phyloP scores from a whole-genome alignment of 2,888 invertebrate genomes.

The Adelphocoris suturalis region DNA sequence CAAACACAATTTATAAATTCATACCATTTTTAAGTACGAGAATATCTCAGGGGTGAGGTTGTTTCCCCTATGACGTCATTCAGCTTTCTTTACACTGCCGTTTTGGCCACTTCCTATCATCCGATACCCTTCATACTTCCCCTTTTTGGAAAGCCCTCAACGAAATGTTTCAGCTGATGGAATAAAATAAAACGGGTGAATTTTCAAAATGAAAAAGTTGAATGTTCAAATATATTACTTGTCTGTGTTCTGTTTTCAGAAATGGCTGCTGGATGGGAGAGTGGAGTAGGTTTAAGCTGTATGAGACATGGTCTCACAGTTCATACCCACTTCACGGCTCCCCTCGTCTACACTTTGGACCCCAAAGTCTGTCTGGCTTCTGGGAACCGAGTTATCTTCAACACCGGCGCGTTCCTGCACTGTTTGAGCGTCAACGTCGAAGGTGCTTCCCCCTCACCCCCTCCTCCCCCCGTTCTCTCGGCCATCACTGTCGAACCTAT shows the following conservation, averaged over 20 bases:
- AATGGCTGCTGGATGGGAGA: conserved; percentile 81
- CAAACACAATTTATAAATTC: too few species aligned
- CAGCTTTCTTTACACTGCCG: too few species aligned
- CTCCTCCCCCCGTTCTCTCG: conserved; percentile 32
- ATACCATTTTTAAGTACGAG: too few species aligned
- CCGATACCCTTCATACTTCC: too few species aligned
- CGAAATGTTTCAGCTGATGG: too few species aligned
- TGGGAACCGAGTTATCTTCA: conserved; percentile 82
- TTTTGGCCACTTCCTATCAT: too few species aligned
- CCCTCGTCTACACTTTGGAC: conserved; percentile 88
- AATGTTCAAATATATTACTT: too few species aligned
- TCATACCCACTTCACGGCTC: conserved; percentile 94
- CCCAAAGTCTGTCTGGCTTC: conserved; percentile 79
- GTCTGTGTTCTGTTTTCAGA: conserved; percentile 77
- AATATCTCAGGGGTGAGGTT: too few species aligned
- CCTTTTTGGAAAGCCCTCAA: too few species aligned
- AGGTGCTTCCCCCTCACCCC: conserved; percentile 27
- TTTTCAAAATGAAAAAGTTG: too few species aligned
- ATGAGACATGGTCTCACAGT: conserved; percentile 93
- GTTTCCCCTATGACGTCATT: too few species aligned
- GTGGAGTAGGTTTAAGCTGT: conserved; percentile 83
- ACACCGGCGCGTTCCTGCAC: conserved; percentile 91
- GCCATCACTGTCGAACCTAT: conserved; percentile 58
- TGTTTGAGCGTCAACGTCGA: conserved; percentile 84
- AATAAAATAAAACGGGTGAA: too few species aligned